Evolutionary conservation across 2,888 invertebrate species (phyloP).

Genomic region (Disparrhopalites patrizii): DNA sequence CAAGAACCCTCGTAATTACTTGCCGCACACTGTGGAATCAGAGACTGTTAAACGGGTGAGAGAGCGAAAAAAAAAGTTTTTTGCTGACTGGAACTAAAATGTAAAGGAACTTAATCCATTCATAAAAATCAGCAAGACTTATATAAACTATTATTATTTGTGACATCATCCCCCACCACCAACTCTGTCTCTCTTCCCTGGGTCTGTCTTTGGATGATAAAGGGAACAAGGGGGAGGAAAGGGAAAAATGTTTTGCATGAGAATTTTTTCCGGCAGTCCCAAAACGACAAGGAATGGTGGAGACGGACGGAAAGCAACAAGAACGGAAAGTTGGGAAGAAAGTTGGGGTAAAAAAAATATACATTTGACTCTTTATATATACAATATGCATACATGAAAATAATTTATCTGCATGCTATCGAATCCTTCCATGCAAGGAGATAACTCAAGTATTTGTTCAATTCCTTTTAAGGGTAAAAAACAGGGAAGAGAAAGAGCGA

Average conservation of each 20-base stretch:
- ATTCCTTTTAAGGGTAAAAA: slow-evolving; percentile 11
- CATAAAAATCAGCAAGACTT: no score
- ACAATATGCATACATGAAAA: no score
- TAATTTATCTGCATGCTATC: slow-evolving; percentile 7
- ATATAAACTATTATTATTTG: no score
- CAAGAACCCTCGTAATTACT: not conserved
- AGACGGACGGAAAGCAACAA: slow-evolving; percentile 29
- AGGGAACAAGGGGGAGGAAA: no score
- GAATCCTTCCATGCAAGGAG: slow-evolving; percentile 2
- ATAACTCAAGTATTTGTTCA: slow-evolving; percentile 10
- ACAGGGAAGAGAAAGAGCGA: no score
- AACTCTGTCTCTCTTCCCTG: no score
- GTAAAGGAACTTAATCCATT: no score
- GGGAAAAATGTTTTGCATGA: slow-evolving; percentile 46
- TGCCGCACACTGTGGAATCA: not conserved
- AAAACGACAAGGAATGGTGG: slow-evolving; percentile 28
- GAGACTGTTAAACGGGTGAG: no score
- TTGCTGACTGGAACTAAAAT: no score
- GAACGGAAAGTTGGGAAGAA: slow-evolving; percentile 46
- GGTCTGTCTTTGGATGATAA: no score
- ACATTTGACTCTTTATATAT: no score
- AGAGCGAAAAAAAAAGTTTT: slow-evolving; percentile 1
- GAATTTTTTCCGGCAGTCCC: slow-evolving; percentile 45
- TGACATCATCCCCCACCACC: no score
- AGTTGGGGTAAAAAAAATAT: slow-evolving; percentile 42